Base-by-base conservation (phyloP, 1,140 invertebrate species). In the Apolygus lucorum region DNA sequence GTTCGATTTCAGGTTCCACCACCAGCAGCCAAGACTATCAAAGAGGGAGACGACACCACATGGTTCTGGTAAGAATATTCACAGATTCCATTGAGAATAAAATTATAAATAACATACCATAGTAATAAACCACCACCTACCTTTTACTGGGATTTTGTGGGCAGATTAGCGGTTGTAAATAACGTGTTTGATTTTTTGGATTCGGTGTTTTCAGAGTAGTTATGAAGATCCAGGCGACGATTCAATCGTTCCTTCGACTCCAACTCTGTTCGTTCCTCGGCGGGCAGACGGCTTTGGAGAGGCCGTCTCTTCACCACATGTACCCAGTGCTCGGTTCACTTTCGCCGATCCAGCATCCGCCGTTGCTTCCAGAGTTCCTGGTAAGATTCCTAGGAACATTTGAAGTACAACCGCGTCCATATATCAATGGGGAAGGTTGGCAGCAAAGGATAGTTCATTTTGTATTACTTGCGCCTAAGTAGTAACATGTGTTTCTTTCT, bases 281-380 rank as follows among this genome's bases (percentile, higher is more conserved):
- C 83, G 92, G 74, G 88, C 84, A 64, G 93, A 96, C 78, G 92
- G 91, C 34, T 95, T 95, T 79, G 91, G 92, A 25, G 93, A 96
- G 78, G 91, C 92, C 68, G 90, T 95, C 11, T 95, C 92, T 78
- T 96, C 93, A 0, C 92, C 93, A 22, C 89, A 88, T 76, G 86
- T 88, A 52, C 85, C 87, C 17, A 83, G 83, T 75, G 84, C 84
- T 28, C 82, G 87, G 68, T 93, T 93, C 77, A 88, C 88, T 42
- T 92, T 93, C 79, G 84, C 82, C 59, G 75, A 74, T 21, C 78
- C 78, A n/a, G 25, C 64, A 25, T 34, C 64, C 11, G 29, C n/a
- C 11, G n/a, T 28, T 4, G 34, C 64, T 21, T 42, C 34, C 17
- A 26, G 64, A 1, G n/a, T 34, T 66, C 64, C 64, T 21, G 64